Conservation (phyloP, 2,113 vertebrate species). For the Arothron firmamentum region DNA sequence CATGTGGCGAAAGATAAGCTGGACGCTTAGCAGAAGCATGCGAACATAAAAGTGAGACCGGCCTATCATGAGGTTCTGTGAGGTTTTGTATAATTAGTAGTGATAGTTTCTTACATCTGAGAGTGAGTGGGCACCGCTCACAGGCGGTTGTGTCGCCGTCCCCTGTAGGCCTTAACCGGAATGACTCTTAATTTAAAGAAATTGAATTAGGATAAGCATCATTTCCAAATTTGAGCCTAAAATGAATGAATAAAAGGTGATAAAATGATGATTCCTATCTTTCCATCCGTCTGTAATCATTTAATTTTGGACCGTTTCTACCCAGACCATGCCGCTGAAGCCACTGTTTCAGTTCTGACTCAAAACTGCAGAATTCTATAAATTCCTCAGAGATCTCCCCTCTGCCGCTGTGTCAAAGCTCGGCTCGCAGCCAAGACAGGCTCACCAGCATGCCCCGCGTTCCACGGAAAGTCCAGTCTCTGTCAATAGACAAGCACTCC, state of each 20-base stretch:
- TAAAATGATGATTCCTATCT: no score
- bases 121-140: no score
- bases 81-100: neutral
- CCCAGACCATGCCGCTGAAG: neutral
- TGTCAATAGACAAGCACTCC: conserved; percentile 53
- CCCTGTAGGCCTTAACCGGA: no score
- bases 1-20: conserved; percentile 51
- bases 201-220: no score
- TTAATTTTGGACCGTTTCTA: no score
- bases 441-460: conserved; percentile 41
- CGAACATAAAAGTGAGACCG: conserved; percentile 33
- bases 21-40: conserved; percentile 22
- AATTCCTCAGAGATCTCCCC: conserved; percentile 61
- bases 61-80: conserved; percentile 17
- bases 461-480: conserved; percentile 61
- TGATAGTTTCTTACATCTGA: no score
- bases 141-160: no score
- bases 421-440: conserved; percentile 57
- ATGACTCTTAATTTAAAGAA: no score
- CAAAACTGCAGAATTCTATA: conserved; percentile 33
- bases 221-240: no score
- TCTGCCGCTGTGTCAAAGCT: conserved; percentile 45
- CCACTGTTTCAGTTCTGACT: neutral
- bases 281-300: no score
- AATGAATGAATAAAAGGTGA: no score